Evolutionary conservation across 1,140 invertebrate genomes (phyloP).

Genomic region (Drosophila sechellia): DNA sequence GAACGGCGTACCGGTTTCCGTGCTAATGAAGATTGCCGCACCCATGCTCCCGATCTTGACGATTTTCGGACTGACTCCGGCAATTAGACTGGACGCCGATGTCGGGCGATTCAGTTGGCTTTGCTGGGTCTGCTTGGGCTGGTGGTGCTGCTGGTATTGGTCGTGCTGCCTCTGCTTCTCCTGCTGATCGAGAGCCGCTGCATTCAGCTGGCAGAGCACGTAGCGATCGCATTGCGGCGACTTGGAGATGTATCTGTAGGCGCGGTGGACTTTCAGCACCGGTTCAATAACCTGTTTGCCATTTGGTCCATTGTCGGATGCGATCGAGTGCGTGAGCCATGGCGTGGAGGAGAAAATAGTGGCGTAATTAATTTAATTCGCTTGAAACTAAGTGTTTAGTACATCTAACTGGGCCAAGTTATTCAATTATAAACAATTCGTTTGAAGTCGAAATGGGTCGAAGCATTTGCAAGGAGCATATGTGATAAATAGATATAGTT

Average conservation of each 20-base stretch:
- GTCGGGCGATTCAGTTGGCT: conserved; percentile 44
- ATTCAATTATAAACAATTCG: not conserved
- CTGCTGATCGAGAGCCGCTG: conserved; percentile 85
- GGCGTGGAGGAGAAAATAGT: conserved; percentile 60
- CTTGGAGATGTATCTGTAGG: conserved; percentile 89
- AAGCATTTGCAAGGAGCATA: too few species aligned
- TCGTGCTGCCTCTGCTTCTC: conserved; percentile 60
- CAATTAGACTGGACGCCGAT: conserved; percentile 75
- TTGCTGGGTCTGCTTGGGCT: conserved; percentile 34
- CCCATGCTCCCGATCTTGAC: conserved; percentile 90
- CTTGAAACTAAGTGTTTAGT: conserved; percentile 24
- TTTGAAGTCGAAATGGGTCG: too few species aligned
- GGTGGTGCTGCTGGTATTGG: conserved; percentile 72
- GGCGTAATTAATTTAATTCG: conserved; percentile 77
- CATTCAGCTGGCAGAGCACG: conserved; percentile 91
- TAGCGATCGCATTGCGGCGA: conserved; percentile 90
- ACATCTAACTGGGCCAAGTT: not conserved
- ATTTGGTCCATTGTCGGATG: conserved; percentile 41
- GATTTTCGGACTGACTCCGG: conserved; percentile 87
- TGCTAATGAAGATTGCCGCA: conserved; percentile 85
- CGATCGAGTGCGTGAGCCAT: conserved; percentile 43
- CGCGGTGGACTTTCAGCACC: conserved; percentile 90
- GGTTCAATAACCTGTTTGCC: conserved; percentile 88
- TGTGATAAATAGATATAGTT: too few species aligned
- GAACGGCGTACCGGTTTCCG: conserved; percentile 86